Conservation (phyloP, 2,113 vertebrate genomes). For the Dipodomys ordii region DNA sequence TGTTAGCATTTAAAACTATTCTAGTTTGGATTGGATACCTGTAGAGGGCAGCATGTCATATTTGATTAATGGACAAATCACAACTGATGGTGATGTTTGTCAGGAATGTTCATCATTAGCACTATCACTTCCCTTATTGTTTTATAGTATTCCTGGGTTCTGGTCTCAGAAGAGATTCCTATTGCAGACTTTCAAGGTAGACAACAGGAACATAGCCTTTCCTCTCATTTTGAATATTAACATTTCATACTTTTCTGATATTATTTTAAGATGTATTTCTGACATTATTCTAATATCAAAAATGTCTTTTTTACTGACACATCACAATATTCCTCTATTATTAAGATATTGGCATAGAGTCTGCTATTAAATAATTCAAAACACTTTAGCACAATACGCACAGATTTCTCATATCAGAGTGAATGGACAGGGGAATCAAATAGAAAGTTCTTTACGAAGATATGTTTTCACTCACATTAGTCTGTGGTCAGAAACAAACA, state of each 20-base stretch:
- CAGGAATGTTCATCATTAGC: too few relatives aligned
- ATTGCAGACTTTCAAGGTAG: neutral
- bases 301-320: neutral
- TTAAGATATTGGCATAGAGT: neutral
- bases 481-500: slow-evolving; percentile 81
- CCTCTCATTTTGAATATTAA: neutral
- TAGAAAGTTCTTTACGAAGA: slow-evolving; percentile 44
- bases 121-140: neutral
- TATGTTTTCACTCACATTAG: slow-evolving; percentile 60
- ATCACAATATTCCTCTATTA: slow-evolving; percentile 16
- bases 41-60: slow-evolving; percentile 68
- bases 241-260: slow-evolving; percentile 4
- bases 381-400: neutral
- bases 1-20: neutral
- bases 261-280: too few relatives aligned
- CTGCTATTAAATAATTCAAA: slow-evolving; percentile 41
- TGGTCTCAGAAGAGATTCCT: slow-evolving; percentile 28
- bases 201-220: neutral
- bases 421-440: slow-evolving; percentile 1
- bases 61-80: slow-evolving; percentile 24
- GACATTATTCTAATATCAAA: slow-evolving; percentile 3
- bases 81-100: neutral
- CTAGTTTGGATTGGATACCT: slow-evolving; percentile 18
- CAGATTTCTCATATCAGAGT: slow-evolving; percentile 40
- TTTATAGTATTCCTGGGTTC: neutral